Base-by-base conservation (phyloP, 1,140 invertebrate species). In the Coenobita brevimanus region DNA sequence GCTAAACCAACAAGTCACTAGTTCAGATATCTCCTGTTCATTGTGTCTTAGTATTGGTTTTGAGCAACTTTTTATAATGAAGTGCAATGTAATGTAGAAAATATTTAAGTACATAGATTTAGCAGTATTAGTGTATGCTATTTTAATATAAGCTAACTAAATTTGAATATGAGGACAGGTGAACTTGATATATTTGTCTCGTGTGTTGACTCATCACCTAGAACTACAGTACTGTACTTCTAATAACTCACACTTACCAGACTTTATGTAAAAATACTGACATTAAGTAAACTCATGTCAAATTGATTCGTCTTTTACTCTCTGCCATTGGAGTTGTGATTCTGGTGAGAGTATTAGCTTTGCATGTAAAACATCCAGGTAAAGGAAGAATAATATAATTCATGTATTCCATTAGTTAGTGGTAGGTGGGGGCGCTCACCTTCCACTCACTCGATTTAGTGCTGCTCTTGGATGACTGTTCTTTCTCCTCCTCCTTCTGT, bases 151-250 rank as follows among this genome's bases (percentile, higher is more conserved):
- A 82, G 80, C 80, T 82, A 67, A 82, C 67, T 69, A 82, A 82
- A 82, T 69, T 82, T 50, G 24, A 82, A 71, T 36, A 46, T 38
- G 80, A 82, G 80, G 80, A 82, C 80, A 82, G 80, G 80, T 82
- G 80, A 82, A 82, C 80, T 82, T 82, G 80, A 82, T 67, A 71
- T 82, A 82, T 82, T 82, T 82, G 80, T 82, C 80, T 64, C 62
- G 67, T 50, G 73, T 82, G 64, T 69, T 15, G 41, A 82, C 80
- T 82, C 80, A 82, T 82, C 67, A 82, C 62, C 80, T 82, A 82
- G 80, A 67, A 69, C 80, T 71, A 50, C 46, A 8, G 46, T 50
- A 71, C 46, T 50, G 46, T 50, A 71, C 80, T 82, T 82, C 80
- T 82, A 82, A 82, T 82, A 82, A 82, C 80, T 82, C 67, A 82